Conservation (phyloP, 1,140 invertebrate species). For the Nymphalis io region DNA sequence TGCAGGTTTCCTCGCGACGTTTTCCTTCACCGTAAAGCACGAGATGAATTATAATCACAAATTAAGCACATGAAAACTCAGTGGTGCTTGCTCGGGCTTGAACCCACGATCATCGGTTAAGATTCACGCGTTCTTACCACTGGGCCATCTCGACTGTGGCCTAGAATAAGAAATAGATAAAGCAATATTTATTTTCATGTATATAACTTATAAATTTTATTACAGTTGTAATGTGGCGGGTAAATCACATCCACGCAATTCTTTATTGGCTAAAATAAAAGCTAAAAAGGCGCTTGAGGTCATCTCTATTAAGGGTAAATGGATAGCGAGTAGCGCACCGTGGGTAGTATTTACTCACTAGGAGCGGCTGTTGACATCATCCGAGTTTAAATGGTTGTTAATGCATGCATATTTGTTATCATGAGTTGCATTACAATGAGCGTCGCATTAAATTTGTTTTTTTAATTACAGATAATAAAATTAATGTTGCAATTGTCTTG, state of each 20-base stretch:
- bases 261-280: conserved; percentile 7
- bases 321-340: conserved; percentile 26
- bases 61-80: too few species aligned
- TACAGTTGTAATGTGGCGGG: too few species aligned
- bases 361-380: conserved; percentile 37
- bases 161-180: background rate
- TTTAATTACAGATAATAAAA: conserved; percentile 8
- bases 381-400: conserved; percentile 13
- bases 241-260: background rate
- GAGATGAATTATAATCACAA: too few species aligned
- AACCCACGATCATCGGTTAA: too few species aligned
- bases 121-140: too few species aligned
- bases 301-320: conserved; percentile 32
- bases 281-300: conserved; percentile 22
- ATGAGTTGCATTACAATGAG: conserved; percentile 15
- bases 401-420: conserved; percentile 12
- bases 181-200: background rate
- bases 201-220: too few species aligned
- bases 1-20: too few species aligned
- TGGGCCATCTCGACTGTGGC: too few species aligned
- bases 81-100: too few species aligned
- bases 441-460: background rate
- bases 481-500: conserved; percentile 3
- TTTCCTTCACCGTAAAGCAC: too few species aligned
- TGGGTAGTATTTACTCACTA: conserved; percentile 22